Conservation (phyloP, 2,113 vertebrate species). For the Casuarius casuarius region DNA sequence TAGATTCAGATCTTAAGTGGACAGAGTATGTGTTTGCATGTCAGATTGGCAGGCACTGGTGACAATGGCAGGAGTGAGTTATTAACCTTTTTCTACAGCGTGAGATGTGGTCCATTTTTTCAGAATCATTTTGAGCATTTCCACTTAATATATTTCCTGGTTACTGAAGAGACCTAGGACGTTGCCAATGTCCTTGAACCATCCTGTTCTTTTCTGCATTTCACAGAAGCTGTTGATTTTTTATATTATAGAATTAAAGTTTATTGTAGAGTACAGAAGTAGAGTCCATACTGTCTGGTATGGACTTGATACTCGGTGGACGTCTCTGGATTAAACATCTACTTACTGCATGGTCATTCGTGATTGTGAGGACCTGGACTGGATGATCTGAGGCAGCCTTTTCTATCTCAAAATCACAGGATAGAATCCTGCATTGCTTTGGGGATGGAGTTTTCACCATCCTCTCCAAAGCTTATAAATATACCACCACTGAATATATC, state of each 20-base stretch:
- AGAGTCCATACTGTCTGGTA: neutral
- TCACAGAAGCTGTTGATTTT: neutral
- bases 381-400: neutral
- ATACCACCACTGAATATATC: neutral
- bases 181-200: neutral
- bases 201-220: neutral
- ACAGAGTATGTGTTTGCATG: fast-evolving
- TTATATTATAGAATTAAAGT: neutral
- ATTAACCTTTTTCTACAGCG: neutral
- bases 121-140: neutral
- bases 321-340: neutral
- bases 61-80: neutral
- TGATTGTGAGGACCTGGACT: neutral
- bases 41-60: neutral
- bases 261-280: neutral
- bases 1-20: neutral
- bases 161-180: neutral
- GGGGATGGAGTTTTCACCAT: neutral
- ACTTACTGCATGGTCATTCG: neutral
- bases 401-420: neutral
- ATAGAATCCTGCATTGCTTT: neutral
- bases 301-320: neutral
- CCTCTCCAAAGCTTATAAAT: neutral
- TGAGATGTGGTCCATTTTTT: neutral
- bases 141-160: neutral